phyloP scores from a whole-genome alignment of 2,888 invertebrate species.

The Cactoblastis cactorum region DNA sequence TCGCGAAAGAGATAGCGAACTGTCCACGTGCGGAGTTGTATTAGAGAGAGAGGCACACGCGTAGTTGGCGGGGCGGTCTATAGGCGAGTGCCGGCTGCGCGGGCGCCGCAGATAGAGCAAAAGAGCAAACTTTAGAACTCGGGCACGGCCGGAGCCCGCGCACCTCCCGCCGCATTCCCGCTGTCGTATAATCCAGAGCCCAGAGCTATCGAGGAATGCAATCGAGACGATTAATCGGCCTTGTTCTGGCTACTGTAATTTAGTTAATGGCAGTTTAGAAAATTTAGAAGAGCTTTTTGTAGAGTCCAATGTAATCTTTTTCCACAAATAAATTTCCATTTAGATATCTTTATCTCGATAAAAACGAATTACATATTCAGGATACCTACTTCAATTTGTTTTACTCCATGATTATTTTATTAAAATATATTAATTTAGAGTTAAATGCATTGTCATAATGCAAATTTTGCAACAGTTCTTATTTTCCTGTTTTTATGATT shows the following conservation, averaged over 20 bases:
- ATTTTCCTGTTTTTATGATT: background rate
- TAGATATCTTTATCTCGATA: background rate
- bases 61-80: slow-evolving; percentile 44
- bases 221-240: slow-evolving; percentile 12
- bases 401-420: background rate
- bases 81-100: slow-evolving; percentile 39
- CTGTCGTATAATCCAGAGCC: slow-evolving; percentile 15
- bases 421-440: background rate
- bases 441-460: background rate
- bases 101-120: slow-evolving; percentile 25
- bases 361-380: background rate
- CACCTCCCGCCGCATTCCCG: slow-evolving; percentile 19
- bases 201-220: slow-evolving; percentile 17
- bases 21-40: slow-evolving; percentile 35
- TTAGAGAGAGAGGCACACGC: slow-evolving; percentile 35
- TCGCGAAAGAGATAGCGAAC: slow-evolving; percentile 29
- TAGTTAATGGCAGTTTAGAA: background rate
- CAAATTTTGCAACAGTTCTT: background rate
- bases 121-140: slow-evolving; percentile 7
- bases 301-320: background rate
- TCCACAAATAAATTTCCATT: background rate
- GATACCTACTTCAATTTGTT: background rate
- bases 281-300: background rate
- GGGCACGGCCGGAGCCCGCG: slow-evolving; percentile 24
- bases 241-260: slow-evolving; percentile 3